Evolutionary conservation across 2,888 invertebrate genomes (phyloP), one percentile per base, ranked within the genome.

Genomic region (Erpobdella octoculata): DNA sequence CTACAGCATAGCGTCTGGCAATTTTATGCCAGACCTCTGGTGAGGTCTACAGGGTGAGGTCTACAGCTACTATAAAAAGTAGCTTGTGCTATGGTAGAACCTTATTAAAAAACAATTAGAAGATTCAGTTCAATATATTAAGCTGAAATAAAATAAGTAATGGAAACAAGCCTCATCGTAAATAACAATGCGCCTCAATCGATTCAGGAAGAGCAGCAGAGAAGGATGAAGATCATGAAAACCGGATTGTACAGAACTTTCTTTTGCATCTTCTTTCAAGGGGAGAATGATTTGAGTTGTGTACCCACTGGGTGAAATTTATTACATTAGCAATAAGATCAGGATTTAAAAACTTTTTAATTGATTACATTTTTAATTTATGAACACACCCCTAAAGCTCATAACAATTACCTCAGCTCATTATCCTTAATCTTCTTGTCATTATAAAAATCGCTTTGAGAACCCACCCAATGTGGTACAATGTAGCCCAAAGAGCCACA

Each of bases 221-320:
- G 81, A 80, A 4, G 83, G 83, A 70, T 81, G 81, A 53, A 83
- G 79, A 75, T 83, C 82, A 70, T 80, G 78, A 76, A 83, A 82
- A 33, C 81, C 76, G 18, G 79, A 78, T 9, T 77, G 75, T 0
- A 78, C 74, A 68, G 79, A 78, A 5, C 73, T 37, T 36, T 66
- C 38, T n/a, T 62, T 41, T 28, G 74, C 72, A 75, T 79, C 78
- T n/a, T 77, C 75, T 71, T 82, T 82, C 73, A 82, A 75, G 1
- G 80, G 81, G 53, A 83, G 76, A 1, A 78, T 72, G 36, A 83
- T 82, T 46, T 78, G 75, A 0, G 83, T 83, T 69, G 75, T 80
- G 80, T 82, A 82, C 5, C 74, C 74, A 28, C 21, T 25, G n/a
- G n/a, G n/a, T n/a, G n/a, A n/a, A n/a, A n/a, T n/a, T n/a, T 25